Percentiles rank a stretch among this genome's conserved stretches.
phyloP scores from a whole-genome alignment of 2,797 vertebrate species.

The Lepus townsendii region DNA sequence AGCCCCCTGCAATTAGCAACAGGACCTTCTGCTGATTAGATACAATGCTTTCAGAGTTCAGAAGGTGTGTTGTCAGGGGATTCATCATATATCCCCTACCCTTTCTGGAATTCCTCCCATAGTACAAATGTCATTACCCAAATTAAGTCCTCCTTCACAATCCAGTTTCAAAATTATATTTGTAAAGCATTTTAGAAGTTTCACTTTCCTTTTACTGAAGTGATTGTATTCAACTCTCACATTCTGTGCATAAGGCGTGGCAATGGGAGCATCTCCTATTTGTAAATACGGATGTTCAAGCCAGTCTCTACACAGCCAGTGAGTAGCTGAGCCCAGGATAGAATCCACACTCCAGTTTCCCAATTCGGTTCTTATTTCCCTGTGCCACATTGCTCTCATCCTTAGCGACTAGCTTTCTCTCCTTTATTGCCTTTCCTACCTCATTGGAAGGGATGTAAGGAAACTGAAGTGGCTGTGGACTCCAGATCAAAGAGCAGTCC shows the following conservation, averaged over 20 bases:
- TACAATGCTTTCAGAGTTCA: conserved; percentile 71
- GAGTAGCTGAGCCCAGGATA: not conserved
- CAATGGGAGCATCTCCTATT: not conserved
- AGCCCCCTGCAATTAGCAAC: conserved; percentile 81
- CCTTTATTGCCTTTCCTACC: not conserved
- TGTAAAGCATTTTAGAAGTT: conserved; percentile 53
- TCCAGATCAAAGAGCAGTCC: not conserved
- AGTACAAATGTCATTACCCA: conserved; percentile 48
- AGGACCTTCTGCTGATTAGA: conserved; percentile 77
- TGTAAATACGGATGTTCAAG: not conserved
- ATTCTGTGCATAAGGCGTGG: not conserved
- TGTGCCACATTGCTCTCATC: not conserved
- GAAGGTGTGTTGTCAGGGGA: conserved; percentile 27
- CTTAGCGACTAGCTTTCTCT: not conserved
- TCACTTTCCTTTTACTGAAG: conserved; percentile 13
- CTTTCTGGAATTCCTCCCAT: not conserved
- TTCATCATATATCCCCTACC: not conserved
- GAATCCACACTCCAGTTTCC: not conserved
- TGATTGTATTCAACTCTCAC: conserved; percentile 9
- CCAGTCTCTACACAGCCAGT: not conserved
- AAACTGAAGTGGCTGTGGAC: not conserved
- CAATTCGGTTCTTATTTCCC: not conserved
- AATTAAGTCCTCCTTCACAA: conserved; percentile 28
- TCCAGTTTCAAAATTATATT: conserved; percentile 18
- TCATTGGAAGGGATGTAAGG: not conserved